Evolutionary conservation across 2,113 vertebrate species (phyloP).

Genomic region (Bagarius yarrelli): DNA sequence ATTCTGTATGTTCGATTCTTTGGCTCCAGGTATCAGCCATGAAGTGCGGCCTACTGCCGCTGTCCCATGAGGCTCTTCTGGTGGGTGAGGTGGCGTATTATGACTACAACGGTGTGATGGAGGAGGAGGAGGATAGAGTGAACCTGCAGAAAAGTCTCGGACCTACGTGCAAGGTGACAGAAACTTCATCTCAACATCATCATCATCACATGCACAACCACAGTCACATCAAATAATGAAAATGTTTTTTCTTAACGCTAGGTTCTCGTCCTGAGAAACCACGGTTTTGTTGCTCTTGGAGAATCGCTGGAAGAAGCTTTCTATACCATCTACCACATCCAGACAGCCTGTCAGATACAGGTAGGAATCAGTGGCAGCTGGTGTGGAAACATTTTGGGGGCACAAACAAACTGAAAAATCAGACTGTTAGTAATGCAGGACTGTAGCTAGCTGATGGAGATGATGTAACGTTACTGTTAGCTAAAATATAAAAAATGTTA

Average conservation of each 20-base stretch:
- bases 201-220: neutral
- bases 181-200: neutral
- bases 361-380: too few species aligned
- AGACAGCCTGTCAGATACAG: constrained; percentile 95
- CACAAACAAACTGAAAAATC: too few species aligned
- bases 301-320: constrained; percentile 95
- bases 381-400: too few species aligned
- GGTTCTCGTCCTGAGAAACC: constrained; percentile 95
- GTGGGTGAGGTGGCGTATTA: constrained; percentile 89
- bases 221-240: too few species aligned
- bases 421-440: too few species aligned
- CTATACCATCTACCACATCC: constrained; percentile 91
- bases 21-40: constrained; percentile 85
- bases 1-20: neutral
- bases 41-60: constrained; percentile 88
- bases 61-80: constrained; percentile 90
- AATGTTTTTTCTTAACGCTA: constrained; percentile 49
- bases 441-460: too few species aligned
- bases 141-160: constrained; percentile 93
- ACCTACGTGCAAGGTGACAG: constrained; percentile 89
- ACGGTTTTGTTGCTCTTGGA: constrained; percentile 89
- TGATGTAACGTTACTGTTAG: too few species aligned
- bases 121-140: constrained; percentile 85
- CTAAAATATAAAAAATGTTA: too few species aligned
- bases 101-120: constrained; percentile 88